A percentile compares a stretch with the other conserved stretches of the same genome.
Evolutionary conservation across 2,888 invertebrate genomes (phyloP).

Genomic region (Tanytarsus gracilentus): DNA sequence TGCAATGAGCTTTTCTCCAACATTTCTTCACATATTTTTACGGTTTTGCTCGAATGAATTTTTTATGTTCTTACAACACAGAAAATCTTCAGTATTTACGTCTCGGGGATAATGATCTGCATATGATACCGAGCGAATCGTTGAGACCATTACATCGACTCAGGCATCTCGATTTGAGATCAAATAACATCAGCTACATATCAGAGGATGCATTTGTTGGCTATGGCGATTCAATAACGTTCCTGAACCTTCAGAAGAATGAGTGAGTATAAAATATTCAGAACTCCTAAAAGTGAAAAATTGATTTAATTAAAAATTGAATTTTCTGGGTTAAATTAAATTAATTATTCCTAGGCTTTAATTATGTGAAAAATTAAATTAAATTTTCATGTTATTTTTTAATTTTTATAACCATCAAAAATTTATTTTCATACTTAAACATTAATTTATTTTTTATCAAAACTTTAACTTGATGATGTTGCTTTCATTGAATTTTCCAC

Average conservation of each 20-base stretch:
- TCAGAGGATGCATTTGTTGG: conserved; percentile 80
- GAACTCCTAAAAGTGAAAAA: no score
- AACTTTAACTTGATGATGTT: no score
- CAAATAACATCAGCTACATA: conserved; percentile 76
- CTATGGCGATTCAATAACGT: conserved; percentile 86
- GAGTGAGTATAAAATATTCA: conserved; percentile 56
- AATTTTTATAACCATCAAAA: no score
- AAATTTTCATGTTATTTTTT: no score
- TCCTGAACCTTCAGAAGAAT: conserved; percentile 83
- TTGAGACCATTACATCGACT: conserved; percentile 72
- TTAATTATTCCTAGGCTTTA: no score
- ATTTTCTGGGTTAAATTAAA: no score
- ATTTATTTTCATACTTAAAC: no score
- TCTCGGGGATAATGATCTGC: conserved; percentile 79
- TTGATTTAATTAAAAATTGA: no score
- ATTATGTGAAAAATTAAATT: no score
- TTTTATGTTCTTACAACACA: no score
- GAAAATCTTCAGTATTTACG: conserved; percentile 85
- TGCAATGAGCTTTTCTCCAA: conserved; percentile 7
- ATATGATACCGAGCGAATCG: conserved; percentile 76
- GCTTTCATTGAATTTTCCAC: no score
- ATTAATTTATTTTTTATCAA: no score
- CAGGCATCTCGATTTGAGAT: conserved; percentile 77
- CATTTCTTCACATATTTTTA: not conserved
- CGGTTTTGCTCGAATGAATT: conserved; percentile 22